These are phyloP conservation scores for Maniola hyperantus DNA, from an alignment of 2,888 invertebrate species.

Conservation along the genomic window DNA sequence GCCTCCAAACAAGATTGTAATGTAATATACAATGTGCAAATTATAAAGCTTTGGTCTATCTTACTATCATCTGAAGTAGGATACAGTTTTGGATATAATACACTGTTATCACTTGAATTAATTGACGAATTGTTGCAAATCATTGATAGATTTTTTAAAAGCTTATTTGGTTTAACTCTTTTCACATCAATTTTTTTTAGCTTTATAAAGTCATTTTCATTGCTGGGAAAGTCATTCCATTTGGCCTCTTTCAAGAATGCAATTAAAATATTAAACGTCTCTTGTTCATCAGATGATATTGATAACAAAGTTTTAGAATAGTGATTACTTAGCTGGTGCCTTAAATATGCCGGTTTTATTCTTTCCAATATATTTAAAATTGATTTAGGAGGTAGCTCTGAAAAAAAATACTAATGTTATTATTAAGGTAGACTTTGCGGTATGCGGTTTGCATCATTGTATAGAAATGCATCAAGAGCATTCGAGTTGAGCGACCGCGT, in stretches of 20 bases:
- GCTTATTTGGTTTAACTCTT: conserved; percentile 49
- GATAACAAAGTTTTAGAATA: conserved; percentile 44
- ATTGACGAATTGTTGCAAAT: conserved; percentile 41
- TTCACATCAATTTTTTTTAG: conserved; percentile 44
- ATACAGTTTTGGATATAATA: conserved; percentile 51
- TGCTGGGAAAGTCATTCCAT: conserved; percentile 34
- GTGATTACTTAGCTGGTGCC: conserved; percentile 57
- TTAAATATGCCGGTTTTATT: conserved; percentile 68
- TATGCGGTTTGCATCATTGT: too few relatives aligned
- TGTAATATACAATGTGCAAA: conserved; percentile 59
- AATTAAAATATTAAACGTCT: conserved; percentile 48
- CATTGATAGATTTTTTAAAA: conserved; percentile 50
- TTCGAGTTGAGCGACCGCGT: too few relatives aligned
- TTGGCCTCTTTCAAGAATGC: conserved; percentile 11
- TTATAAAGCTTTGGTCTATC: conserved; percentile 50
- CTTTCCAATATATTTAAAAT: conserved; percentile 59
- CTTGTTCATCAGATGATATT: conserved; percentile 52
- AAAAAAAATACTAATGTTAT: conserved; percentile 43
- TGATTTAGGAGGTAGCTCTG: conserved; percentile 62
- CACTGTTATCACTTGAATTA: conserved; percentile 16
- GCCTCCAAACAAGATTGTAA: conserved; percentile 66
- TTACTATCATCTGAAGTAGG: conserved; percentile 25
- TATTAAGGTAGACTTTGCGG: too few relatives aligned
- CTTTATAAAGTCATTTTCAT: conserved; percentile 31
- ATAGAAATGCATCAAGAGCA: too few relatives aligned